phyloP scores from a whole-genome alignment of 2,113 vertebrate species.

The Perognathus longimembris region DNA sequence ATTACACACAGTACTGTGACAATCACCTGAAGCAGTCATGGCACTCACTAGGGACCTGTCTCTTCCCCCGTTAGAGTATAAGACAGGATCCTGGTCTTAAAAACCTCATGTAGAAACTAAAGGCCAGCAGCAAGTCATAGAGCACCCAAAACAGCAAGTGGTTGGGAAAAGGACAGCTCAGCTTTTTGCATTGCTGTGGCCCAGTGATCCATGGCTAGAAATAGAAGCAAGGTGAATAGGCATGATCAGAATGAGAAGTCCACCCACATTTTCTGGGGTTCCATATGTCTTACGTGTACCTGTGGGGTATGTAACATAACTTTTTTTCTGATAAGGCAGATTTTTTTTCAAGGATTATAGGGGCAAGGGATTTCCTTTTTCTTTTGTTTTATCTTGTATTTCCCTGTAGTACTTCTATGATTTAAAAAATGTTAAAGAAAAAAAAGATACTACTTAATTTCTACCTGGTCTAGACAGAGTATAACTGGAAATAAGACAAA shows the following conservation, averaged over 20 bases:
- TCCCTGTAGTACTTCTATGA: not conserved
- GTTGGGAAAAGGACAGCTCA: not conserved
- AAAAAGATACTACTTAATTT: not conserved
- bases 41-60: not conserved
- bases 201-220: not conserved
- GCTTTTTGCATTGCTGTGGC: not conserved
- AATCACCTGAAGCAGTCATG: not conserved
- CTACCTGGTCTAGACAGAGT: not conserved
- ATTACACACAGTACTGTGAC: not conserved
- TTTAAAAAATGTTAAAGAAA: not conserved
- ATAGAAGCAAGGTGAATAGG: not conserved
- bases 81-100: not conserved
- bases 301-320: not conserved
- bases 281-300: not conserved
- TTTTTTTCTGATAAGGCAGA: not conserved
- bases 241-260: rapidly evolving
- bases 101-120: not conserved
- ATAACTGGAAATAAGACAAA: not conserved
- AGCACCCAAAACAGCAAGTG: not conserved
- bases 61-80: not conserved
- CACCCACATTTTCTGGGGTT: not conserved
- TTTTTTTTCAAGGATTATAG: not conserved
- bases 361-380: not conserved
- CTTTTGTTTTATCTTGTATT: not conserved
- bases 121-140: not conserved